Conservation (phyloP, 2,797 vertebrate species). For the Microctenopoma stevenorrisi region DNA sequence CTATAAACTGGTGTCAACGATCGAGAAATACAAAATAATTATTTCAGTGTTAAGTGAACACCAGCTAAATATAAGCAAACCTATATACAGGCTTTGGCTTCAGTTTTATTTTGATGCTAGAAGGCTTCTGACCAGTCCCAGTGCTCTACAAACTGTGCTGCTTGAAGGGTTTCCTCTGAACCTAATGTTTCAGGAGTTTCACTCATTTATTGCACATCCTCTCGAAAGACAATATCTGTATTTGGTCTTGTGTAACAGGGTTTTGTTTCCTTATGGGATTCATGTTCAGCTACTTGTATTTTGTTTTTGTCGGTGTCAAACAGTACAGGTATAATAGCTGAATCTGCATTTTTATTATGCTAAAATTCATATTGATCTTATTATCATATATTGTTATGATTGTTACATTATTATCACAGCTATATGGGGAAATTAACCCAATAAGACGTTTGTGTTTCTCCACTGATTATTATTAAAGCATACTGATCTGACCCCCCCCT, state of each 20-base stretch:
- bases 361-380: slow-evolving; percentile 88
- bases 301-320: slow-evolving; percentile 78
- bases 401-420: slow-evolving; percentile 77
- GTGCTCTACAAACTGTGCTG: slow-evolving; percentile 68
- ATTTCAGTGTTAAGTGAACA: not conserved
- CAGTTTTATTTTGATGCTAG: slow-evolving; percentile 19
- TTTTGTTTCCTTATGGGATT: slow-evolving; percentile 61
- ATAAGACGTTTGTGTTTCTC: slow-evolving; percentile 96
- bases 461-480: slow-evolving; percentile 99
- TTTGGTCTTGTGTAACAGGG: slow-evolving; percentile 63
- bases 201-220: slow-evolving; percentile 61
- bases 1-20: not conserved
- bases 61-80: slow-evolving; percentile 13
- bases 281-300: slow-evolving; percentile 56
- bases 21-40: not conserved
- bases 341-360: slow-evolving; percentile 87
- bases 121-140: slow-evolving; percentile 53
- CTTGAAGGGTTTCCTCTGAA: slow-evolving; percentile 83
- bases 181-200: slow-evolving; percentile 27
- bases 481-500: slow-evolving; percentile 86
- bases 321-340: slow-evolving; percentile 86
- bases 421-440: slow-evolving; percentile 91
- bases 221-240: slow-evolving; percentile 85
- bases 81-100: slow-evolving; percentile 18
- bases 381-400: slow-evolving; percentile 75